Conservation (phyloP, 2,888 invertebrate species). For the Lithophane semibrunnea region DNA sequence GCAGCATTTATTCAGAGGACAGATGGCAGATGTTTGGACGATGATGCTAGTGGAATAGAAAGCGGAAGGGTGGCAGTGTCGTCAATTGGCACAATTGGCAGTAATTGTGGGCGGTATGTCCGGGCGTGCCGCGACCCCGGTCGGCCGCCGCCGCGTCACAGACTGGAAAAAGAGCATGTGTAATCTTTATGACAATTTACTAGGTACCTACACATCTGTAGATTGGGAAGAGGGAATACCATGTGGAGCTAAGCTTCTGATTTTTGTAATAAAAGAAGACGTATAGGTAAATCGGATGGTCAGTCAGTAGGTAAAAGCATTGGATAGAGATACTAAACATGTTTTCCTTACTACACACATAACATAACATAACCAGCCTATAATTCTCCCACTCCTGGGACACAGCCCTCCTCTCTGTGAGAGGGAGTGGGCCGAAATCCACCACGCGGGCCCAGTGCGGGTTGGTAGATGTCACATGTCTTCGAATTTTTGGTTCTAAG, state of each 20-base stretch:
- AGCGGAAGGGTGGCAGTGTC: slow-evolving; percentile 89
- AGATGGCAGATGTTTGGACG: slow-evolving; percentile 82
- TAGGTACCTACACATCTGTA: background rate
- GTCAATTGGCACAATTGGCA: slow-evolving; percentile 90
- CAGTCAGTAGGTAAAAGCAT: background rate
- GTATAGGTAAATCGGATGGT: background rate
- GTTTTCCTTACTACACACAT: background rate
- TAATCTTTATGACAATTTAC: slow-evolving; percentile 34
- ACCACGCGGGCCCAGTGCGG: too few relatives aligned
- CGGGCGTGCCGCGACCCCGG: slow-evolving; percentile 81
- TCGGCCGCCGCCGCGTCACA: slow-evolving; percentile 61
- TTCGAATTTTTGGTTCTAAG: too few relatives aligned
- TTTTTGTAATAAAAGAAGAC: slow-evolving; percentile 11
- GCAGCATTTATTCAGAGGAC: slow-evolving; percentile 54
- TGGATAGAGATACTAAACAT: background rate
- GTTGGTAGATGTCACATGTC: too few relatives aligned
- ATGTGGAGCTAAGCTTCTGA: background rate
- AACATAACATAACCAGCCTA: too few relatives aligned
- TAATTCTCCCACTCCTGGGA: too few relatives aligned
- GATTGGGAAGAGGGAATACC: slow-evolving; percentile 18
- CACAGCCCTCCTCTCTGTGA: too few relatives aligned
- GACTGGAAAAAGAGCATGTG: slow-evolving; percentile 57
- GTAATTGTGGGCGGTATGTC: slow-evolving; percentile 90
- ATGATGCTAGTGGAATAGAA: slow-evolving; percentile 79
- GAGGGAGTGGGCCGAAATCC: too few relatives aligned